Conservation (phyloP, 2,113 vertebrate genomes). For the Aptenodytes patagonicus region DNA sequence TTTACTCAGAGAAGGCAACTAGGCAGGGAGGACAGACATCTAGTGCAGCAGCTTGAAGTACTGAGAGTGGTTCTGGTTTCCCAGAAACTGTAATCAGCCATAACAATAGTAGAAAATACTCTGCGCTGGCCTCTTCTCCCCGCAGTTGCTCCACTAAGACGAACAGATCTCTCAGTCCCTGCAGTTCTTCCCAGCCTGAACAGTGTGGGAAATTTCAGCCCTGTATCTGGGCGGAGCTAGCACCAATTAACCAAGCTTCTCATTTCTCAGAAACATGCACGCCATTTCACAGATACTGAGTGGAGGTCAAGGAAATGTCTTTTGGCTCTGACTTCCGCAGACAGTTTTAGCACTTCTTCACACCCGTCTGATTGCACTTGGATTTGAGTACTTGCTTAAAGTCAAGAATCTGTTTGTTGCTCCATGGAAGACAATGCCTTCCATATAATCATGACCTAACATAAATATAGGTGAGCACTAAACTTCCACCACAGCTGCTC, state of each 20-base stretch:
- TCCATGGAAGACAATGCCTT: neutral
- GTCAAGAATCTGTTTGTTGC: neutral
- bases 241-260: neutral
- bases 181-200: neutral
- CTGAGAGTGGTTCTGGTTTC: neutral
- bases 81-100: fast-evolving
- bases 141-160: neutral
- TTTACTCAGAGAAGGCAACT: neutral
- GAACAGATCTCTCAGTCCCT: neutral
- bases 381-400: neutral
- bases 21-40: neutral
- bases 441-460: neutral
- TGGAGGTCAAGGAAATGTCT: neutral
- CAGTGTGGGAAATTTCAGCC: neutral
- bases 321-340: neutral
- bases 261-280: neutral
- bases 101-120: neutral
- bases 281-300: neutral
- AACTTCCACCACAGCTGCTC: neutral
- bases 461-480: neutral
- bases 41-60: neutral
- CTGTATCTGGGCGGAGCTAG: neutral
- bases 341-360: neutral
- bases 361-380: neutral
- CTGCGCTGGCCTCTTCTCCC: neutral